A percentile compares a stretch with the other conserved stretches of the same genome.
Evolutionary conservation across 1,140 invertebrate genomes (phyloP).

Genomic region (Nautilus pompilius): DNA sequence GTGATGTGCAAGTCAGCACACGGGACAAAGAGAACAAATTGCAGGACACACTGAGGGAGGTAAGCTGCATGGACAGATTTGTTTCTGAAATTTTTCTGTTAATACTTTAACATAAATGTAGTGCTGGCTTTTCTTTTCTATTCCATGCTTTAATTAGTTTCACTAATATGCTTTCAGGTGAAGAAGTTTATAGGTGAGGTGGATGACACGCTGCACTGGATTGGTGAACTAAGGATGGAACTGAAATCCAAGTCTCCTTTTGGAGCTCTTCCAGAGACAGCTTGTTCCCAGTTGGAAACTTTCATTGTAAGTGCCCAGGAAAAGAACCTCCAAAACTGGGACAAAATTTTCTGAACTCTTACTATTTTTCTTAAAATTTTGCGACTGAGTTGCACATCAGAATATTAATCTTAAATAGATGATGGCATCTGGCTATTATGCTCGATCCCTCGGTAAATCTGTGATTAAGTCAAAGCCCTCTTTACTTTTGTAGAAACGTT

Average conservation of each 20-base stretch:
- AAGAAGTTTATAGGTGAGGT: slow-evolving; percentile 93
- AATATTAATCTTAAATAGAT: too few relatives aligned
- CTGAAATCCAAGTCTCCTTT: slow-evolving; percentile 91
- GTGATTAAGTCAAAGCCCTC: too few relatives aligned
- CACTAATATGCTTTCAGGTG: slow-evolving; percentile 61
- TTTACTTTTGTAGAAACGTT: slow-evolving; percentile 66
- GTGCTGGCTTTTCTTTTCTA: not conserved
- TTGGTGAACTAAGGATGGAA: slow-evolving; percentile 87
- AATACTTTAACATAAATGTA: not conserved
- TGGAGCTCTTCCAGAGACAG: slow-evolving; percentile 95
- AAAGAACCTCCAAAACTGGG: too few relatives aligned
- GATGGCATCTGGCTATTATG: too few relatives aligned
- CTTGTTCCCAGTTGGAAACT: slow-evolving; percentile 88
- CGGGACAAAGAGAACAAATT: slow-evolving; percentile 84
- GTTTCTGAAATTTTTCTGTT: not conserved
- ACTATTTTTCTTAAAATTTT: too few relatives aligned
- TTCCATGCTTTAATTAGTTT: not conserved
- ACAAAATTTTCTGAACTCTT: too few relatives aligned
- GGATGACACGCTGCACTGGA: slow-evolving; percentile 89
- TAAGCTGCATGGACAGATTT: slow-evolving; percentile 10
- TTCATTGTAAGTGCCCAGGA: slow-evolving; percentile 72
- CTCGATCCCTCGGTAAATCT: too few relatives aligned
- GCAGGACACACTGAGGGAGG: slow-evolving; percentile 81
- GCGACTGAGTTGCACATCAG: too few relatives aligned
- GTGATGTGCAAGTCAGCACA: slow-evolving; percentile 80